Base-by-base conservation (phyloP, 1,140 invertebrate genomes). In the Camponotus floridanus region DNA sequence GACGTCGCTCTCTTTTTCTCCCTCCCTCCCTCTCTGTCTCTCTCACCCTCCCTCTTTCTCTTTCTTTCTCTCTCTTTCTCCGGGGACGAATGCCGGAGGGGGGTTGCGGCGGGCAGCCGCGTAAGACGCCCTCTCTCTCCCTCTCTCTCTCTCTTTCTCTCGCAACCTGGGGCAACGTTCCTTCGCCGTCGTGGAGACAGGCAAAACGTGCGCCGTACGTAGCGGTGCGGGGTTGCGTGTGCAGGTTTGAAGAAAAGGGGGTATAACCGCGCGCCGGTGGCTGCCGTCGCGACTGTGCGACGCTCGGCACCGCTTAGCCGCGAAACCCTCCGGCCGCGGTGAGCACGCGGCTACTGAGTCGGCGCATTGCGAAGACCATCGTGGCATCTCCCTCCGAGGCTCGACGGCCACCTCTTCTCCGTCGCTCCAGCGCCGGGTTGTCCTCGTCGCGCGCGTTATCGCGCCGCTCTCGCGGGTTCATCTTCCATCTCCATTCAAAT, bases 261-360 rank as follows among this genome's bases (percentile, higher is more conserved):
- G 92, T 92, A 92, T 92, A 92, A 80, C 94, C 93, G 93, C 93
- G 94, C 94, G 94, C 93, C 94, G 94, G 93, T 95, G 94, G 93
- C 93, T 95, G 94, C 94, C 94, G 94, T 95, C 94, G 94, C 94
- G 94, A 95, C 94, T 95, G 93, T 95, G 93, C 93, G 92, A 92
- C 93, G 92, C 92, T 92, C 92, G 88, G 88, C 91, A 88, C 91
- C 92, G 91, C 91, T 92, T 91, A 76, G 90, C 92, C 91, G 92
- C 92, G 92, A 93, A 94, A 94, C 93, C 93, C 94, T 93, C 90
- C 91, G 92, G 90, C 91, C 91, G 90, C 91, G 92, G 91, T 91
- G 91, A 92, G 92, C 94, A 94, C 94, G 94, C 94, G 94, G 93
- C 92, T 92, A 93, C 94, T 93, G 94, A 94, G 94, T 94, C 93